A percentile compares a stretch with the other conserved stretches of the same genome.
Evolutionary conservation across 2,113 vertebrate species (phyloP).

Genomic region (Himantopus leucocephalus): DNA sequence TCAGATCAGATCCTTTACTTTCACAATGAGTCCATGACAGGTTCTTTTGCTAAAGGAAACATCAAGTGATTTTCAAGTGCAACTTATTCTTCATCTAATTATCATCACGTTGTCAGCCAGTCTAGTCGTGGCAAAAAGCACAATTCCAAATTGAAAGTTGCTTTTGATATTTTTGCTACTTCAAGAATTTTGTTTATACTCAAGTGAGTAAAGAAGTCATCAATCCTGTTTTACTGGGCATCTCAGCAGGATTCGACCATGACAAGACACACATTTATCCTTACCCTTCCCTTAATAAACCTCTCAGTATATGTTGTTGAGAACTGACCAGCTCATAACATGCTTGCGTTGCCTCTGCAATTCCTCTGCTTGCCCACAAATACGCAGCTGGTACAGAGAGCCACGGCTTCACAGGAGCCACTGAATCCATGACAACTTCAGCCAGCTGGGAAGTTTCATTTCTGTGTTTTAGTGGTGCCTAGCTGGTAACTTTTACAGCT

Average conservation of each 20-base stretch:
- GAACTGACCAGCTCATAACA: not conserved
- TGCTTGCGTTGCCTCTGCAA: not conserved
- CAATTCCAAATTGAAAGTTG: not conserved
- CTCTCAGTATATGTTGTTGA: not conserved
- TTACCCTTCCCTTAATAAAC: not conserved
- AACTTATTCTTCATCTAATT: not conserved
- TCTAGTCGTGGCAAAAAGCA: not conserved
- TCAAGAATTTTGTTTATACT: not conserved
- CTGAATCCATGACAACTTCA: not conserved
- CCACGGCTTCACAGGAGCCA: not conserved
- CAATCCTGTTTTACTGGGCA: not conserved
- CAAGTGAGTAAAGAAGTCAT: not conserved
- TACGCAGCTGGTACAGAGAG: fast-evolving
- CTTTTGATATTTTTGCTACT: not conserved
- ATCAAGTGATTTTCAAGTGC: not conserved
- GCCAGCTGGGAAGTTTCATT: not conserved
- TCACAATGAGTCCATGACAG: not conserved
- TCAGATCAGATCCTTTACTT: not conserved
- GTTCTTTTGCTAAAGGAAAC: not conserved
- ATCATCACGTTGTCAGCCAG: not conserved
- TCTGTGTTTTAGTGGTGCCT: not conserved
- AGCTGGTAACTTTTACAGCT: not conserved
- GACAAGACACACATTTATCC: not conserved
- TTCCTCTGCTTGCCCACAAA: not conserved
- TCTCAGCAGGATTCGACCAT: not conserved